Base-by-base conservation (phyloP, 2,113 vertebrate species). In the Myocastor coypus region DNA sequence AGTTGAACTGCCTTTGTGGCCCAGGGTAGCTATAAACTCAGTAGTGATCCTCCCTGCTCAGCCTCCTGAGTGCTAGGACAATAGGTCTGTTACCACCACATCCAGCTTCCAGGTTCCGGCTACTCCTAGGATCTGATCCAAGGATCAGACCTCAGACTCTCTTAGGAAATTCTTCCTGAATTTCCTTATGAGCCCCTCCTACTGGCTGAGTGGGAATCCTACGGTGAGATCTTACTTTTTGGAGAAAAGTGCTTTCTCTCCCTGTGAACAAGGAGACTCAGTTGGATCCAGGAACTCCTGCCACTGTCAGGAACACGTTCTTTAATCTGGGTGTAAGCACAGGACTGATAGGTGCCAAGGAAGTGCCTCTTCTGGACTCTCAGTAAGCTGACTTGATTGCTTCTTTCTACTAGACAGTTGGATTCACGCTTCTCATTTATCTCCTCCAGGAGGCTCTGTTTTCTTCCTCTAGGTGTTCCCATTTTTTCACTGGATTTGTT, bases 361-460 rank as follows among this genome's bases (percentile, higher is more conserved):
- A 98, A 99, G 88, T 99, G 99, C 89, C 97, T 98, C 94, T 98
- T 98, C 87, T 99, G 96, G 13, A 97, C 61, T 73, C 98, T 93
- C 64, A 98, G 50, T 97, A 98, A 98, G 71, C 80, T 89, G 87
- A 96, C 91, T 59, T 94, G 94, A 50, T 97, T 98, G 68, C 77
- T 95, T 59, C 34, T 71, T 94, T 99, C 99, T 93, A 99, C 98
- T 83, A 97, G 97, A 80, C 99, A 99, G 98, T 98, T 98, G 1
- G 98, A 98, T 78, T 99, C 99, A 83, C 98, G 98, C 52, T 68
- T 95, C 94, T 96, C 93, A 34, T 99, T 99, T 7, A 98, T 73
- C 78, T 98, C 97, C 84, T 98, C 89, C 26, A 99, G 92, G 11
- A 97, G 84, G 34, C 16, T 69, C 61, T 97, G 92, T 83, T 94